phyloP scores from a whole-genome alignment of 1,140 invertebrate genomes.

The Nylanderia fulva region DNA sequence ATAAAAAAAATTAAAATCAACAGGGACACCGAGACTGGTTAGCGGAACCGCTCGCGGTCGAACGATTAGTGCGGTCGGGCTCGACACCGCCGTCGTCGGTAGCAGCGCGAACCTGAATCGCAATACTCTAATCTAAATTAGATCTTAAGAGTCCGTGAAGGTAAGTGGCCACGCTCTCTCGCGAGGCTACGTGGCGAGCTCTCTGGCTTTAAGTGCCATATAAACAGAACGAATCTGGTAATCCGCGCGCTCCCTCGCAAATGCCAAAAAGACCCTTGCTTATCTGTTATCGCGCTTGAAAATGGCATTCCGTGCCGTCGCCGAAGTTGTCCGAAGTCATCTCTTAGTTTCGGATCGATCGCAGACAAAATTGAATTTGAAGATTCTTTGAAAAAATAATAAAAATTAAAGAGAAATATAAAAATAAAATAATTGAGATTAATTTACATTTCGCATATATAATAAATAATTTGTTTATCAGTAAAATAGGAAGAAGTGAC shows the following conservation, averaged over 20 bases:
- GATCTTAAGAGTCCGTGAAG: slow-evolving; percentile 76
- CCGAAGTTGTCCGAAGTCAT: slow-evolving; percentile 25
- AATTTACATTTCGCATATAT: background rate
- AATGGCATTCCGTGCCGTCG: slow-evolving; percentile 13
- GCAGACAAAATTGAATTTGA: background rate
- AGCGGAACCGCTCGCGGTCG: slow-evolving; percentile 18
- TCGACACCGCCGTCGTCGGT: slow-evolving; percentile 48
- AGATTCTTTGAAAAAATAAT: background rate
- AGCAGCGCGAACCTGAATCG: slow-evolving; percentile 60
- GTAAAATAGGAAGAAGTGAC: background rate
- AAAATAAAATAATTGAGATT: background rate
- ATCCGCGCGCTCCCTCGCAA: slow-evolving; percentile 58
- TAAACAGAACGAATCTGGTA: slow-evolving; percentile 59
- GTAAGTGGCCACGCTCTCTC: slow-evolving; percentile 69
- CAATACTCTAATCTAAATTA: slow-evolving; percentile 77
- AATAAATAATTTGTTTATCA: background rate
- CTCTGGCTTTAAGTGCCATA: slow-evolving; percentile 46
- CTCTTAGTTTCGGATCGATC: slow-evolving; percentile 1
- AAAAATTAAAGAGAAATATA: background rate
- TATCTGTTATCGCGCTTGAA: slow-evolving; percentile 29
- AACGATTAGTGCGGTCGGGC: slow-evolving; percentile 57
- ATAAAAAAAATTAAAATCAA: slow-evolving; percentile 51
- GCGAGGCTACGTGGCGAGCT: slow-evolving; percentile 13
- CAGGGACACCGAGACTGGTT: slow-evolving; percentile 13
- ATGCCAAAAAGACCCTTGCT: slow-evolving; percentile 1